Evolutionary conservation across 2,888 invertebrate species (phyloP).

Genomic region (Xanthorhoe designata): DNA sequence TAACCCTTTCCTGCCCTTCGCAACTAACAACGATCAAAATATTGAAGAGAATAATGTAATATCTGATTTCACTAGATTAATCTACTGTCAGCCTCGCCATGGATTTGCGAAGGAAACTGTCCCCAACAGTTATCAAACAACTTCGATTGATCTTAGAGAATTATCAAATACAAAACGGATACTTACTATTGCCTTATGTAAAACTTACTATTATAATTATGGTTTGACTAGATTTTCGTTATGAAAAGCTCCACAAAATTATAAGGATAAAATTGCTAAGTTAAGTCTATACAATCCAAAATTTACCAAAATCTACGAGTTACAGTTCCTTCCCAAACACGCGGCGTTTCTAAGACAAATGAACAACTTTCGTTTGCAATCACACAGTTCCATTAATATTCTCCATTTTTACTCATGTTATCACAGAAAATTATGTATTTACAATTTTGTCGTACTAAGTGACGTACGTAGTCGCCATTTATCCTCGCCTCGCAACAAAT

Average conservation of each 20-base stretch:
- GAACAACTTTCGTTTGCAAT: slow-evolving; percentile 80
- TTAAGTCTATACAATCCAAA: slow-evolving; percentile 22
- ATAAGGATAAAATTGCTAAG: slow-evolving; percentile 14
- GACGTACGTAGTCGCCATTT: slow-evolving; percentile 70
- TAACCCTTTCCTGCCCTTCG: slow-evolving; percentile 65
- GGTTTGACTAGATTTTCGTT: slow-evolving; percentile 23
- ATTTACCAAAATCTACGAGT: slow-evolving; percentile 31
- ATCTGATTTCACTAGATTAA: slow-evolving; percentile 62
- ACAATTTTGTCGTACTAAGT: slow-evolving; percentile 84
- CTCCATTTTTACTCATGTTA: slow-evolving; percentile 81
- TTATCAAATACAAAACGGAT: slow-evolving; percentile 26
- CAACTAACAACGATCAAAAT: slow-evolving; percentile 70
- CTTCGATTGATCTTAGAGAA: slow-evolving; percentile 8
- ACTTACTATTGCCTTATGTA: slow-evolving; percentile 26
- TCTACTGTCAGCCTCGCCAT: slow-evolving; percentile 56
- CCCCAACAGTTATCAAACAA: slow-evolving; percentile 22
- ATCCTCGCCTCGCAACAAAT: slow-evolving; percentile 75
- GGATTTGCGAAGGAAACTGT: slow-evolving; percentile 56
- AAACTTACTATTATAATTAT: slow-evolving; percentile 15
- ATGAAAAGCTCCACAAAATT: slow-evolving; percentile 25
- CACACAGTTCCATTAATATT: slow-evolving; percentile 83
- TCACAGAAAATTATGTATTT: slow-evolving; percentile 87
- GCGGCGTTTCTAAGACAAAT: slow-evolving; percentile 72
- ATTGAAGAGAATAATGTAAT: slow-evolving; percentile 59
- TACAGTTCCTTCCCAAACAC: slow-evolving; percentile 61